Evolutionary conservation across 2,888 invertebrate species (phyloP).

Genomic region (Apamea anceps): DNA sequence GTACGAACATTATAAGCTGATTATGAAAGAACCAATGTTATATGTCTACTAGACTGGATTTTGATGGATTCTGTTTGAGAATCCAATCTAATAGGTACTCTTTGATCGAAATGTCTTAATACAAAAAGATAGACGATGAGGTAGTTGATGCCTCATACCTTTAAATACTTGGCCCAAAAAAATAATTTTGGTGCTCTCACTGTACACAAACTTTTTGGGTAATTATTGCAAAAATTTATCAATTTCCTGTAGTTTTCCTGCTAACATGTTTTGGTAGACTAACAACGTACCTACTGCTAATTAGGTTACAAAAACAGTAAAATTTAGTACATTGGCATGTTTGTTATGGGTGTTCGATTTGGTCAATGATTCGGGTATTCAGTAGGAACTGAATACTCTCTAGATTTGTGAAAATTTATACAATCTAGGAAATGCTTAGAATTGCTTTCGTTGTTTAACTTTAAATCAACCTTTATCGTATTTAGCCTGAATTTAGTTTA

Average conservation of each 20-base stretch:
- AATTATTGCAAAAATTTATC: not conserved
- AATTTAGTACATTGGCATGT: not conserved
- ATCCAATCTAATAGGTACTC: not conserved
- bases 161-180: not conserved
- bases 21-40: not conserved
- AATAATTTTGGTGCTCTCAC: not conserved
- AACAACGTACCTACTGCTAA: not conserved
- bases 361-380: not conserved
- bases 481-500: not conserved
- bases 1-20: no score
- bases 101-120: not conserved
- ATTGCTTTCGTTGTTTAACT: not conserved
- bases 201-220: not conserved
- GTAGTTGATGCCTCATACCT: not conserved
- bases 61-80: not conserved
- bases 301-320: not conserved
- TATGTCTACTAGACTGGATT: not conserved
- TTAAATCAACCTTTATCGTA: not conserved
- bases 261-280: not conserved
- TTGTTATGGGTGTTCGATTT: not conserved
- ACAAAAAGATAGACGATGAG: not conserved
- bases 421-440: not conserved
- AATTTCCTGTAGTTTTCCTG: constrained; percentile 13
- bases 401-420: not conserved
- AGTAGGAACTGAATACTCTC: not conserved